Evolutionary conservation across 2,797 vertebrate species (phyloP).

Genomic region (Melanotaenia trifasciata): DNA sequence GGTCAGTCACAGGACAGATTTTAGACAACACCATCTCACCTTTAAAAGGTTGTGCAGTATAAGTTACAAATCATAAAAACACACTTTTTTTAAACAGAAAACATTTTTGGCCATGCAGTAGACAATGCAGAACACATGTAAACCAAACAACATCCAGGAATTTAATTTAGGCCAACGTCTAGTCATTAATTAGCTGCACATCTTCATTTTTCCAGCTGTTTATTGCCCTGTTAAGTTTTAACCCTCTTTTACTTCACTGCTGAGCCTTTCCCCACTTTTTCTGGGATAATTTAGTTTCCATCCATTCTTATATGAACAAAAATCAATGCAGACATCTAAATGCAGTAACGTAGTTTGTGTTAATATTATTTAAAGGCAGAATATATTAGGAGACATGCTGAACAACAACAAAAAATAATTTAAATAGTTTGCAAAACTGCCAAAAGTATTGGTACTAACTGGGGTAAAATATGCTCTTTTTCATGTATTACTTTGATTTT

Average conservation of each 20-base stretch:
- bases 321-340: neutral
- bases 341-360: neutral
- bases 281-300: neutral
- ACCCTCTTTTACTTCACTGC: neutral
- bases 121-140: neutral
- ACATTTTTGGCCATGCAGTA: neutral
- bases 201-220: neutral
- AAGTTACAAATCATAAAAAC: neutral
- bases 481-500: neutral
- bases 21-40: neutral
- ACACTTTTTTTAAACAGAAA: too few species aligned
- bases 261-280: neutral
- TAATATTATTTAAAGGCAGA: too few species aligned
- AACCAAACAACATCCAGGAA: neutral
- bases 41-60: neutral
- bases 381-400: neutral
- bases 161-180: neutral
- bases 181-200: neutral
- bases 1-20: neutral
- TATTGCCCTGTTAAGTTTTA: neutral
- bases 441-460: neutral
- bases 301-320: neutral
- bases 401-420: too few species aligned
- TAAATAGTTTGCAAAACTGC: too few species aligned
- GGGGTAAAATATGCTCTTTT: neutral